phyloP scores from a whole-genome alignment of 1,140 invertebrate species.

The Maniola jurtina region DNA sequence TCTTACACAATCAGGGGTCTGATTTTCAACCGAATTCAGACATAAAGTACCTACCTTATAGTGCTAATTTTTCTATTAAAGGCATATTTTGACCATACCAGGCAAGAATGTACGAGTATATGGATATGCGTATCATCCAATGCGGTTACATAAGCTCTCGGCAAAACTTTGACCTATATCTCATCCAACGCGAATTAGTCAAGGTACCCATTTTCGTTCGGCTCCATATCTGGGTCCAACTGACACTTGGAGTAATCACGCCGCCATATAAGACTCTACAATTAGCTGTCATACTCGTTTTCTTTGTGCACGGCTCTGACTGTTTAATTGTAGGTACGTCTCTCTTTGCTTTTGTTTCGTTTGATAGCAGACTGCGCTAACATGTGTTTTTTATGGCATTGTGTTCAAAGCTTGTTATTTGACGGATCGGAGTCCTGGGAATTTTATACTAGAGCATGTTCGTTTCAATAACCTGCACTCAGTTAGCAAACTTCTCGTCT shows the following conservation, averaged over 20 bases:
- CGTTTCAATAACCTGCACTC: neutral
- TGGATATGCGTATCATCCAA: too few species aligned
- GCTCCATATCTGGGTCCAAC: constrained; percentile 41
- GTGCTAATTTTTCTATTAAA: too few species aligned
- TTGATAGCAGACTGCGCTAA: constrained; percentile 34
- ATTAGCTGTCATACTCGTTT: constrained; percentile 64
- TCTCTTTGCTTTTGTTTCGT: constrained; percentile 48
- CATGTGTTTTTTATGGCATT: constrained; percentile 32
- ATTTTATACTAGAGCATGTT: constrained; percentile 9
- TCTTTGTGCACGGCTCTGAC: constrained; percentile 54
- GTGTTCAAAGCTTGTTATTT: constrained; percentile 19
- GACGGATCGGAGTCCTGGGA: constrained; percentile 31
- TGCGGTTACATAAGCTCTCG: constrained; percentile 16
- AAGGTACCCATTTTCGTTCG: constrained; percentile 56
- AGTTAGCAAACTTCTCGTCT: neutral
- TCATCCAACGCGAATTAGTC: constrained; percentile 56
- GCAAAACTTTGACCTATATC: constrained; percentile 46
- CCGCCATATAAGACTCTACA: constrained; percentile 55
- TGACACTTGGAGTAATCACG: constrained; percentile 57
- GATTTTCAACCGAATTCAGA: too few species aligned
- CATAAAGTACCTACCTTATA: too few species aligned
- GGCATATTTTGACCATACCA: too few species aligned
- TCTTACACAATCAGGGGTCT: too few species aligned
- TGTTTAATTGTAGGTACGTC: constrained; percentile 51
- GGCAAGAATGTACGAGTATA: too few species aligned